Base-by-base conservation (phyloP, 2,888 invertebrate species). In the Brachyopa scutellaris region DNA sequence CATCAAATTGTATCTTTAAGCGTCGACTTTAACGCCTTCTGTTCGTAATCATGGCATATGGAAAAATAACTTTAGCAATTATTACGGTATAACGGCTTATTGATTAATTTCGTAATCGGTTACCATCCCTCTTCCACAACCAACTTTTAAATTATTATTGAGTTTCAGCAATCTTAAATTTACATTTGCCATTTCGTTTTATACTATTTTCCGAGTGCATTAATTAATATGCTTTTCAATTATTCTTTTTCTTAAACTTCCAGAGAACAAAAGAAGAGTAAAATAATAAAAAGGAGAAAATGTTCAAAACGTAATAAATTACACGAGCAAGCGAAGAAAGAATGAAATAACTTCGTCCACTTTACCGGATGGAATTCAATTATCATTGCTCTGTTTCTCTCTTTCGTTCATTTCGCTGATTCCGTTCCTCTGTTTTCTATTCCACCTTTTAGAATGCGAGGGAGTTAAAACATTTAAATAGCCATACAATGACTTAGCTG, bases 331-430 rank as follows among this genome's bases (percentile, higher is more conserved):
- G 74, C 62, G n/a, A n/a, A n/a, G n/a, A n/a, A n/a, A 64, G 49
- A 29, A 74, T 59, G 69, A 57, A 69, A 69, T 69, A 80, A 76
- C 80, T 70, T 80, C 53, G 51, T 64, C 59, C 76, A 76, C 62
- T 80, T 76, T 76, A 23, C 64, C 69, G 69, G 76, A 70, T 70
- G 69, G 36, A 80, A 80, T 80, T 74, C 74, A 80, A 80, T 80
- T 80, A 80, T 51, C 57, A 74, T 80, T 80, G 80, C 64, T 64
- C 76, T 38, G 57, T 69, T 80, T 74, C 36, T 59, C 26, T 42
- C 59, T 64, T 62, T 15, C 29, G 42, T 69, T 49, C 62, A 74
- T 61, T 74, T 67, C 5, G 9, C 19, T n/a, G n/a, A n/a, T 61
- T 21, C 23, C 36, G 23, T 73, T 31, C 21, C 13, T 15, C n/a